Evolutionary conservation across 2,888 invertebrate genomes (phyloP).

Genomic region (Deilephila elpenor): DNA sequence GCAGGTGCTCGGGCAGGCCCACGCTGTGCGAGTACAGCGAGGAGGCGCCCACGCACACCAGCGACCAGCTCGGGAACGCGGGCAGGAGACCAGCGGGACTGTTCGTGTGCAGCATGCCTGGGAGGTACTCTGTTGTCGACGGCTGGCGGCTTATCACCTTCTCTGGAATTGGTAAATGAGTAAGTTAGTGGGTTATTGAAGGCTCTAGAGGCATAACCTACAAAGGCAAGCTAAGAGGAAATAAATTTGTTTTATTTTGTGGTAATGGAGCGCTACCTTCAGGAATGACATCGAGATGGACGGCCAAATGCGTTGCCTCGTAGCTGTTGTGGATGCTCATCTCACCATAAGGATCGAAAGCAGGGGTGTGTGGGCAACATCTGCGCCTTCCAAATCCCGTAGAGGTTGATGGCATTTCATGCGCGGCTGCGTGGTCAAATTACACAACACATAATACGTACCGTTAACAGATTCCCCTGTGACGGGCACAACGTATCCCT

Average conservation of each 20-base stretch:
- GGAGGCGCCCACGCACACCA: conserved; percentile 95
- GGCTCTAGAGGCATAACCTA: too few species aligned
- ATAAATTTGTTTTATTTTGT: too few species aligned
- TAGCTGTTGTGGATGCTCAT: too few species aligned
- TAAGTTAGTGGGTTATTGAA: background rate
- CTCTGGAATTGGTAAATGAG: conserved; percentile 65
- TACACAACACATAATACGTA: conserved; percentile 34
- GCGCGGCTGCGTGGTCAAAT: background rate
- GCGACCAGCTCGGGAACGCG: conserved; percentile 95
- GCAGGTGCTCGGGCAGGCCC: conserved; percentile 92
- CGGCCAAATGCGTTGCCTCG: too few species aligned
- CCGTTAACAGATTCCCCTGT: conserved; percentile 55
- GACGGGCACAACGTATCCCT: conserved; percentile 61
- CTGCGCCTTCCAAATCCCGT: too few species aligned
- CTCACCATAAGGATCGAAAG: too few species aligned
- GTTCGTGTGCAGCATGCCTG: conserved; percentile 94
- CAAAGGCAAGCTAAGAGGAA: background rate
- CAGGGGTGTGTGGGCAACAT: too few species aligned
- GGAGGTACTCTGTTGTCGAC: conserved; percentile 95
- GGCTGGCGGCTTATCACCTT: conserved; percentile 87
- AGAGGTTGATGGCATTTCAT: too few species aligned
- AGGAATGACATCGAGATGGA: too few species aligned
- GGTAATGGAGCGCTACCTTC: too few species aligned
- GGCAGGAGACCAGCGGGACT: conserved; percentile 92
- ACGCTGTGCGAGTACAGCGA: conserved; percentile 95